Conservation (phyloP, 2,888 invertebrate species). For the Augiades crinisus region DNA sequence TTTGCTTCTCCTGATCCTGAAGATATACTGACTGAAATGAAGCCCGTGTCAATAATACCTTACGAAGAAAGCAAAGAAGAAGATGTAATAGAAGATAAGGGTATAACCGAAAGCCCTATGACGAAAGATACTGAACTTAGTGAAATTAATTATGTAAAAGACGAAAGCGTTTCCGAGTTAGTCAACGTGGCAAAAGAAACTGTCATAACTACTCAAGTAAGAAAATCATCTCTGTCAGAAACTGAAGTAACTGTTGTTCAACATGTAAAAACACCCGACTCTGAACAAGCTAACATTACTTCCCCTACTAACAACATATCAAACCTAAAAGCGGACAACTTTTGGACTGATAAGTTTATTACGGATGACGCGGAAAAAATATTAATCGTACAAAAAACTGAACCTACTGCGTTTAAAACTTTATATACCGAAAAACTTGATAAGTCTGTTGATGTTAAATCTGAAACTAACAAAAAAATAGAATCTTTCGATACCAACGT, state of each 20-base stretch:
- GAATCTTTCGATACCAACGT: not conserved
- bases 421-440: constrained; percentile 21
- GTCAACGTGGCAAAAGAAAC: constrained; percentile 4
- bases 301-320: constrained; percentile 51
- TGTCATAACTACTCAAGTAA: constrained; percentile 11
- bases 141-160: constrained; percentile 33
- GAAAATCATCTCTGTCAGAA: not conserved
- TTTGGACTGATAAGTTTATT: constrained; percentile 32
- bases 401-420: constrained; percentile 31
- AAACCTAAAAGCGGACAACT: constrained; percentile 64
- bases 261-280: constrained; percentile 11
- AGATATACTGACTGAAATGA: constrained; percentile 31
- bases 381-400: constrained; percentile 43
- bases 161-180: constrained; percentile 18
- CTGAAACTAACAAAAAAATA: constrained; percentile 31
- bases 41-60: constrained; percentile 2
- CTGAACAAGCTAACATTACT: constrained; percentile 46
- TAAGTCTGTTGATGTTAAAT: constrained; percentile 28
- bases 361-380: constrained; percentile 82
- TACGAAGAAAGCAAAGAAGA: constrained; percentile 31
- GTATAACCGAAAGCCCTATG: constrained; percentile 56
- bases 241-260: not conserved
- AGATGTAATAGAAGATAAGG: constrained; percentile 43
- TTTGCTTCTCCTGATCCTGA: constrained; percentile 63
- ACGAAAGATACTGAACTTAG: constrained; percentile 51